Conservation (phyloP, 2,888 invertebrate genomes). For the Octonoba sinensis region DNA sequence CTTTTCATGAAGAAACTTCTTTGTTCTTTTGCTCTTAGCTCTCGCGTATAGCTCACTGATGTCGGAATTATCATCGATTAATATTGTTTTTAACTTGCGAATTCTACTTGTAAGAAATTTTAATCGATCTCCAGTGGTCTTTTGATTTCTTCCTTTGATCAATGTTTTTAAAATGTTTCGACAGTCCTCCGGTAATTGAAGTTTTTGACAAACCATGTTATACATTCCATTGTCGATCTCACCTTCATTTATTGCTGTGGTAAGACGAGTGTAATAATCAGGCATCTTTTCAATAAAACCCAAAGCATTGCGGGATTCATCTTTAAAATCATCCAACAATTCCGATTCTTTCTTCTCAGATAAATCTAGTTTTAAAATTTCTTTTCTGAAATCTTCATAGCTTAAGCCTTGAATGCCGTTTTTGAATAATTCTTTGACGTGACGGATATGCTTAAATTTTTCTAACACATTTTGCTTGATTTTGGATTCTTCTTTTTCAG, state of each 20-base stretch:
- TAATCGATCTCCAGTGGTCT: background rate
- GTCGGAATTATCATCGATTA: conserved; percentile 20
- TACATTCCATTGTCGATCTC: conserved; percentile 5
- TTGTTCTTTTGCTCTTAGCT: conserved; percentile 6
- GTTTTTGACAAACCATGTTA: conserved; percentile 6
- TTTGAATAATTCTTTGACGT: background rate
- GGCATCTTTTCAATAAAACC: background rate
- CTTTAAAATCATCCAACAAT: too few relatives aligned
- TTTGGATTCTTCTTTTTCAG: background rate
- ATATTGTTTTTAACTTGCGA: conserved; percentile 7
- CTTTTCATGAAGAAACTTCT: conserved; percentile 5
- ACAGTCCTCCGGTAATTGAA: conserved; percentile 10
- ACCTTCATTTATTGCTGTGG: background rate
- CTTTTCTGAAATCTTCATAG: too few relatives aligned
- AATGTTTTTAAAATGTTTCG: conserved; percentile 4
- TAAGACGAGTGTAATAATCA: conserved; percentile 6
- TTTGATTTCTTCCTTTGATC: conserved; percentile 1
- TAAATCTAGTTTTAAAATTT: too few relatives aligned
- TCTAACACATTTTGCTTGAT: conserved; percentile 7
- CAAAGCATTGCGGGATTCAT: background rate
- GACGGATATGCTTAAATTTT: background rate
- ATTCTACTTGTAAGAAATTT: conserved; percentile 16
- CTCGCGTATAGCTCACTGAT: conserved; percentile 18
- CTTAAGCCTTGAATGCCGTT: too few relatives aligned
- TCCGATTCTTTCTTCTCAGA: too few relatives aligned